Conservation (phyloP, 2,888 invertebrate species). For the Lissonota sp. region DNA sequence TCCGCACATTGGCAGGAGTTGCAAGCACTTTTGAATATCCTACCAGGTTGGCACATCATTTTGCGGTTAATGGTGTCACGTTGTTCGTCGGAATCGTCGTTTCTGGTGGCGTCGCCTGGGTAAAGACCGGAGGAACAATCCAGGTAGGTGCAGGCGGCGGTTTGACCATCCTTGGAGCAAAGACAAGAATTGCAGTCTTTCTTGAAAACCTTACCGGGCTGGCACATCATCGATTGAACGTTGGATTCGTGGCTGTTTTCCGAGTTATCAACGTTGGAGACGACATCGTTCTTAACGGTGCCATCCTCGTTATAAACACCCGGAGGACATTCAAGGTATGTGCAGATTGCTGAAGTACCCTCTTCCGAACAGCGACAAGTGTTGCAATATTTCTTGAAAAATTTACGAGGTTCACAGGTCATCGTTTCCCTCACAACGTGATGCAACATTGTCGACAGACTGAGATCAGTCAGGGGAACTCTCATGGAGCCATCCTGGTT, state of each 20-base stretch:
- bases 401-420: constrained; percentile 56
- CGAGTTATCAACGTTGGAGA: no score
- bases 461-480: constrained; percentile 83
- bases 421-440: neutral
- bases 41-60: constrained; percentile 58
- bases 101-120: constrained; percentile 63
- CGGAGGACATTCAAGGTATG: constrained; percentile 65
- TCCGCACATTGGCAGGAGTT: constrained; percentile 86
- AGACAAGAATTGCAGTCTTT: constrained; percentile 85
- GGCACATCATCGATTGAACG: constrained; percentile 17
- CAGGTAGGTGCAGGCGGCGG: constrained; percentile 65
- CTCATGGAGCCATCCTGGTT: constrained; percentile 72
- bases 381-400: constrained; percentile 84
- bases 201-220: constrained; percentile 82
- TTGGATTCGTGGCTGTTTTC: neutral
- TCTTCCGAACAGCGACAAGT: constrained; percentile 86
- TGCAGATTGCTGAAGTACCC: constrained; percentile 57
- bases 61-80: neutral
- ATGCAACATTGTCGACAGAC: constrained; percentile 69
- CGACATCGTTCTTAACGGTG: neutral
- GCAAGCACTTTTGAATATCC: constrained; percentile 83
- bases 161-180: constrained; percentile 84
- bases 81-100: neutral
- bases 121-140: constrained; percentile 64
- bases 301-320: constrained; percentile 65